Percentiles rank a stretch among this genome's conserved stretches.
phyloP scores from a whole-genome alignment of 2,888 invertebrate genomes.

The Pollenia labialis region DNA sequence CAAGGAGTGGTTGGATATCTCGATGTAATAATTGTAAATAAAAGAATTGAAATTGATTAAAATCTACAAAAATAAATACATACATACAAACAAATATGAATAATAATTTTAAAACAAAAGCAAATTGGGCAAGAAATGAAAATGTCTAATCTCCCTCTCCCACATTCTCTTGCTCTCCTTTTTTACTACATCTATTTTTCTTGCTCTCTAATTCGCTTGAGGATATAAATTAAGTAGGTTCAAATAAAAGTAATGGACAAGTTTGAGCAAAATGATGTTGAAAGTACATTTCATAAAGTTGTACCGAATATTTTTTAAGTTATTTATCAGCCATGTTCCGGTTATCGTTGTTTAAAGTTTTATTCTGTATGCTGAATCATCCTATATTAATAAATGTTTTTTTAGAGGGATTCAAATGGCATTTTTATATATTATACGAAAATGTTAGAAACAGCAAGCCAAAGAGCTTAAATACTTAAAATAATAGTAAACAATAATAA shows the following conservation, averaged over 20 bases:
- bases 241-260: background rate
- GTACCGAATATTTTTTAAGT: too few relatives aligned
- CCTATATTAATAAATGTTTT: too few relatives aligned
- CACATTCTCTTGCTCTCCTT: background rate
- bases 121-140: background rate
- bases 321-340: too few relatives aligned
- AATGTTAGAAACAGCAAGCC: too few relatives aligned
- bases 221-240: background rate
- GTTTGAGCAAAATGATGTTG: too few relatives aligned
- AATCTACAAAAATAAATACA: constrained; percentile 27
- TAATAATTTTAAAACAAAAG: constrained; percentile 20
- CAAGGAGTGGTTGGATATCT: background rate
- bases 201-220: constrained; percentile 1
- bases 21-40: constrained; percentile 58
- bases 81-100: background rate
- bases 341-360: too few relatives aligned
- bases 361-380: too few relatives aligned
- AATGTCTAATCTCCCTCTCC: background rate
- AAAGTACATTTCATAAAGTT: too few relatives aligned
- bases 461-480: too few relatives aligned
- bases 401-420: too few relatives aligned
- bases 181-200: background rate
- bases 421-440: too few relatives aligned
- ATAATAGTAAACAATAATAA: too few relatives aligned
- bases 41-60: constrained; percentile 60